Base-by-base conservation (phyloP, 2,113 vertebrate genomes). In the Proterorhinus semilunaris region DNA sequence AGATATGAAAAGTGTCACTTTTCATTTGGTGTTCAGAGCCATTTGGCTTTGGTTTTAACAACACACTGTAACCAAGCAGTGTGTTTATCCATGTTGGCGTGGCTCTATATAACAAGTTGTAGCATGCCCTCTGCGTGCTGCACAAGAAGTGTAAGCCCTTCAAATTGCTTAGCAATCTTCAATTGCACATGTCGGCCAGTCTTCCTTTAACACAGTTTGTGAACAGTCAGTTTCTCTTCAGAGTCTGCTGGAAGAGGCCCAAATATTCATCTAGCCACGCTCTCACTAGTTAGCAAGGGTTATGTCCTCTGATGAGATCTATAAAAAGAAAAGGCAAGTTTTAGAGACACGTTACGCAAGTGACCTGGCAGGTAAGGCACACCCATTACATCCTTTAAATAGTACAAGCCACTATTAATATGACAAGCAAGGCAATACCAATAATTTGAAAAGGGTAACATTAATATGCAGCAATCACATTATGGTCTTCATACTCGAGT, bases 261-360 rank as follows among this genome's bases (percentile, higher is more conserved):
- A 9, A 72, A 62, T 64, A 3, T 63, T 83, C 73, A 71, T 88
- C 83, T 75, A 52, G 54, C 86, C 86, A 83, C 21, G 10, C 72
- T 87, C 85, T 83, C 73, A 76, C 74, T 76, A 10, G 53, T 71
- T 53, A 16, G 43, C 5, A 13, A 76, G 43, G 68, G 84, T 86
- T 91, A 92, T 78, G 92, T 91, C 82, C 90, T 90, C 62, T 92
- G 86, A 63, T 80, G 86, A 79, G 91, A 93, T 83, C 92, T 93
- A 43, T 44, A 61, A 7, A 47, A 51, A 65, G 8, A 55, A 5
- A 71, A 6, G 47, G 3, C 11, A 0, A 77, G 62, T n/a, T 55
- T 82, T 5, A 71, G 49, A 72, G 5, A 7, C 3, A 12, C 27
- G 65, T 49, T 45, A 46, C 1, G n/a, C 8, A 21, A 12, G 9